Evolutionary conservation across 1,140 invertebrate species (phyloP).

Genomic region (Orchesella cincta): DNA sequence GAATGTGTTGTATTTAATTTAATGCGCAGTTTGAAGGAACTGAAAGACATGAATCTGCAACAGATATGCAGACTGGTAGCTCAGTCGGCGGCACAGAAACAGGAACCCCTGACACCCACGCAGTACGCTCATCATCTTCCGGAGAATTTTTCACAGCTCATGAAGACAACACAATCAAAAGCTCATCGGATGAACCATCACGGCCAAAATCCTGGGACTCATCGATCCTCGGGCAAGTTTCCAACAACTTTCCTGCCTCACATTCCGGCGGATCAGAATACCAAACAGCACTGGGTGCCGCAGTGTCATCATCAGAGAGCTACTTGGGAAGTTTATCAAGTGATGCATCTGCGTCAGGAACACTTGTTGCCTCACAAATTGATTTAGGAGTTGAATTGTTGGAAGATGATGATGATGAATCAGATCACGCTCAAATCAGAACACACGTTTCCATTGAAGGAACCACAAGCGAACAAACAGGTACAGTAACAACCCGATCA

Average conservation of each 20-base stretch:
- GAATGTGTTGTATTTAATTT: neutral
- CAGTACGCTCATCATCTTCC: slow-evolving; percentile 43
- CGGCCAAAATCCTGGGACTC: slow-evolving; percentile 49
- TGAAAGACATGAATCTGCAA: neutral
- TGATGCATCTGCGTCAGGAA: slow-evolving; percentile 70
- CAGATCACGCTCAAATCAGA: slow-evolving; percentile 47
- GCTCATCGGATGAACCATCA: slow-evolving; percentile 45
- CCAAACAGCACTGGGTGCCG: slow-evolving; percentile 72
- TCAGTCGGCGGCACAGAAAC: slow-evolving; percentile 10
- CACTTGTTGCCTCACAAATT: slow-evolving; percentile 74
- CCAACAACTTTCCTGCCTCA: slow-evolving; percentile 35
- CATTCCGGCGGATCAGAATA: slow-evolving; percentile 73
- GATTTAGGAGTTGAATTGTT: slow-evolving; percentile 58
- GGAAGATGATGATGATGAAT: slow-evolving; percentile 43
- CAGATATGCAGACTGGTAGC: neutral
- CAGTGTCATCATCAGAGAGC: slow-evolving; percentile 42
- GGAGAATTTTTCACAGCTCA: slow-evolving; percentile 49
- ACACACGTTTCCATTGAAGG: slow-evolving; percentile 41
- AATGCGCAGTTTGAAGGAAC: neutral
- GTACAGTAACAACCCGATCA: slow-evolving; percentile 5
- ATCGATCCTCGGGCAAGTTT: slow-evolving; percentile 45
- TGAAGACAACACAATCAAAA: slow-evolving; percentile 38
- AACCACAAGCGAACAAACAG: slow-evolving; percentile 1
- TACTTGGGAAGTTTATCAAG: slow-evolving; percentile 46
- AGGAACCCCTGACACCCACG: slow-evolving; percentile 37